Conservation (phyloP, 2,888 invertebrate species). For the Xanthostigma xanthostigma region DNA sequence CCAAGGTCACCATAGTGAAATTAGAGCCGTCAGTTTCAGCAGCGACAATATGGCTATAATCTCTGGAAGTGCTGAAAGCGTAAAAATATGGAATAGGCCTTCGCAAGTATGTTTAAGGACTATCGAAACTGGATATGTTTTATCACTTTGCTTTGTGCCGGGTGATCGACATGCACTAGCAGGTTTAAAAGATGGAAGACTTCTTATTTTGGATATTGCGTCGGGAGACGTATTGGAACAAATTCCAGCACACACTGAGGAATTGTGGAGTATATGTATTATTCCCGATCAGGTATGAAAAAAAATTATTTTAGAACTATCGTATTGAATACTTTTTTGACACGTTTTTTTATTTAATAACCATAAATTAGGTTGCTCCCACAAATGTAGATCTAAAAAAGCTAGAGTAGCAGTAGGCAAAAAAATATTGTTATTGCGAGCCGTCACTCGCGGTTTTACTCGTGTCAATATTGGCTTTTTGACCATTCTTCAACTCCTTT, state of each 20-base stretch:
- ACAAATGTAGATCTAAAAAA: too few species aligned
- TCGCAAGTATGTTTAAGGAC: conserved; percentile 53
- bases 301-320: conserved; percentile 3
- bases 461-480: too few species aligned
- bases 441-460: too few species aligned
- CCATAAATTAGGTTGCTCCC: neutral
- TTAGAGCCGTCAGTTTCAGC: conserved; percentile 75
- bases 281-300: conserved; percentile 59
- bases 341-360: conserved; percentile 7
- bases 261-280: conserved; percentile 64
- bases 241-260: conserved; percentile 67
- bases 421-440: too few species aligned
- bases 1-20: conserved; percentile 82
- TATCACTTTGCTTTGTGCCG: conserved; percentile 67
- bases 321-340: conserved; percentile 2
- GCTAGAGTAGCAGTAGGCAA: too few species aligned
- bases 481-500: too few species aligned
- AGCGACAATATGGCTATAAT: conserved; percentile 79
- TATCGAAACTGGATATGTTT: conserved; percentile 47
- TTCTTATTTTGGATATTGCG: conserved; percentile 74
- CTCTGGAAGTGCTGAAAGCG: conserved; percentile 72
- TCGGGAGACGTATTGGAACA: conserved; percentile 68
- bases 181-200: conserved; percentile 69
- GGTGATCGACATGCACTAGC: conserved; percentile 81
- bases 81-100: conserved; percentile 90